phyloP scores from a whole-genome alignment of 2,888 invertebrate genomes.

The Scaptomyza caliginosa region DNA sequence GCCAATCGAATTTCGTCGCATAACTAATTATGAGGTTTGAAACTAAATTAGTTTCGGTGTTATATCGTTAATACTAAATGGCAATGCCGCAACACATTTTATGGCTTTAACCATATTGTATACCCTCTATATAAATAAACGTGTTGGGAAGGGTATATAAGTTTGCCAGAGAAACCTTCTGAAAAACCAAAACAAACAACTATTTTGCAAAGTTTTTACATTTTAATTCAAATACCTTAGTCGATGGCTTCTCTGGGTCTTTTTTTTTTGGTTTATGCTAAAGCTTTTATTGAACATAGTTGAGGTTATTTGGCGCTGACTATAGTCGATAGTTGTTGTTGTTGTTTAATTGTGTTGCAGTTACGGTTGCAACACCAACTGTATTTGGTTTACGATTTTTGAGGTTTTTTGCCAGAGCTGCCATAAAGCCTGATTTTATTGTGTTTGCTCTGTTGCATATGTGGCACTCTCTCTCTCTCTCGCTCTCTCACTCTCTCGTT shows the following conservation, averaged over 20 bases:
- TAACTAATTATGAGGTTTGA: slow-evolving; percentile 74
- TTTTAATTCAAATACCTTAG: background rate
- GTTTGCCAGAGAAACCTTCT: background rate
- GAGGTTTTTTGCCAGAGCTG: slow-evolving; percentile 49
- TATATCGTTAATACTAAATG: slow-evolving; percentile 54
- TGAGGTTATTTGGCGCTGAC: slow-evolving; percentile 29
- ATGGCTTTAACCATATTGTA: slow-evolving; percentile 9
- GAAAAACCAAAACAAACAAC: too few species aligned
- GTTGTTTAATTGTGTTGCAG: slow-evolving; percentile 41
- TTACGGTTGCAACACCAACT: slow-evolving; percentile 41
- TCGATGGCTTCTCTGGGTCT: slow-evolving; percentile 7
- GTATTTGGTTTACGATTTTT: slow-evolving; percentile 53
- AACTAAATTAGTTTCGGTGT: slow-evolving; percentile 61
- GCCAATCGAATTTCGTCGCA: slow-evolving; percentile 66
- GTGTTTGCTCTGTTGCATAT: slow-evolving; percentile 42
- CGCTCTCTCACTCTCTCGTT: background rate
- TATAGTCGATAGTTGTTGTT: slow-evolving; percentile 4
- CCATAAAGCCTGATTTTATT: slow-evolving; percentile 75
- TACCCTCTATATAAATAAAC: slow-evolving; percentile 4
- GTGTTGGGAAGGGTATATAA: background rate
- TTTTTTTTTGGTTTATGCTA: slow-evolving; percentile 4
- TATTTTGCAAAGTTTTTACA: too few species aligned
- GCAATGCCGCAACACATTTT: slow-evolving; percentile 39
- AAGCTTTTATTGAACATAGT: slow-evolving; percentile 42
- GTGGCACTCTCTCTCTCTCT: slow-evolving; percentile 6